Evolutionary conservation across 2,113 vertebrate genomes (phyloP).

Genomic region (Choloepus hoffmanni): DNA sequence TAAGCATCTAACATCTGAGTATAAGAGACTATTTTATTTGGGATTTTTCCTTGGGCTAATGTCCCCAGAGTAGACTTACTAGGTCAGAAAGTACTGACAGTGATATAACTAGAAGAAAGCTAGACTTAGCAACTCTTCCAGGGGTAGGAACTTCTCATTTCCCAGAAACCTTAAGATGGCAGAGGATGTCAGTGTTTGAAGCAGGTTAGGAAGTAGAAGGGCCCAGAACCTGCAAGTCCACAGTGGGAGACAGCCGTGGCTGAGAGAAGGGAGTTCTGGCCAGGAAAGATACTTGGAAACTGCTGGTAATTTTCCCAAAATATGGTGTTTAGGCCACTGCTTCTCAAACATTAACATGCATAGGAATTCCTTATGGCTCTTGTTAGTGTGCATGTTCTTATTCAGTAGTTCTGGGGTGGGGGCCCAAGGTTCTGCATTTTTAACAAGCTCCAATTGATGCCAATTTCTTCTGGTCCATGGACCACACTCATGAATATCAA

Average conservation of each 20-base stretch:
- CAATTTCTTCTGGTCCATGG: background rate
- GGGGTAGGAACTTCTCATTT: background rate
- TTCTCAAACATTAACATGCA: background rate
- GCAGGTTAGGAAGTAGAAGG: background rate
- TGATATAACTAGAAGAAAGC: slow-evolving; percentile 27
- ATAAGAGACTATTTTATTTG: slow-evolving; percentile 54
- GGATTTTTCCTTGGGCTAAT: slow-evolving; percentile 24
- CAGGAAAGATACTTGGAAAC: background rate
- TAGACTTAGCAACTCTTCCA: background rate
- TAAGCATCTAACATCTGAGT: slow-evolving; percentile 66
- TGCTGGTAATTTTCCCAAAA: background rate
- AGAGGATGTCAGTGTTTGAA: background rate
- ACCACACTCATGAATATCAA: background rate
- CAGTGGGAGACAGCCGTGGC: background rate
- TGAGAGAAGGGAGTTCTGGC: background rate
- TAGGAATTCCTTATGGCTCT: background rate
- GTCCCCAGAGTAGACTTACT: slow-evolving; percentile 44
- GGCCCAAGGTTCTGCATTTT: background rate
- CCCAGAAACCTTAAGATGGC: background rate
- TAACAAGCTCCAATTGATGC: background rate
- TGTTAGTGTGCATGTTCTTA: background rate
- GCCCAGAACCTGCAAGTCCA: background rate
- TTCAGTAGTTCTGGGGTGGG: background rate
- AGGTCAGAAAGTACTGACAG: slow-evolving; percentile 53
- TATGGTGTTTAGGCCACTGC: background rate